A percentile compares a stretch with the other conserved stretches of the same genome.
Evolutionary conservation across 2,113 vertebrate genomes (phyloP).

Genomic region (Platysteira castanea): DNA sequence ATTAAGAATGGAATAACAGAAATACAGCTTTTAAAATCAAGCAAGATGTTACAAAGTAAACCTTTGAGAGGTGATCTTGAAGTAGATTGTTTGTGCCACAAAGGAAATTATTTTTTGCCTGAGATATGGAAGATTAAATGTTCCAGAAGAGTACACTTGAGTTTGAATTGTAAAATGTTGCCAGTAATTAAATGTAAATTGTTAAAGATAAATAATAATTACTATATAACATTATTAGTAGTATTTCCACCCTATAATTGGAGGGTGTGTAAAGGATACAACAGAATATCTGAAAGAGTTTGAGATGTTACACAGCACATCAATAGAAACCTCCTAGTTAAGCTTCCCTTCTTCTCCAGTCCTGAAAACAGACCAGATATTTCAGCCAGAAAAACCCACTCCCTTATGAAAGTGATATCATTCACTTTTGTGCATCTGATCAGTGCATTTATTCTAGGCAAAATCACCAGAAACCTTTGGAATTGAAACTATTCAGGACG

Average conservation of each 20-base stretch:
- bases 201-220: not conserved
- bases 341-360: not conserved
- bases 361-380: not conserved
- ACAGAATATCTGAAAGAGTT: not conserved
- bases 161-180: not conserved
- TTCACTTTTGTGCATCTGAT: not conserved
- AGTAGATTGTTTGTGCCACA: not conserved
- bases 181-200: not conserved
- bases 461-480: not conserved
- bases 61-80: not conserved
- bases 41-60: not conserved
- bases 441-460: not conserved
- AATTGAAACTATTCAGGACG: not conserved
- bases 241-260: not conserved
- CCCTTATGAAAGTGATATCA: not conserved
- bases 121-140: not conserved
- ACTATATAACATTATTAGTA: not conserved
- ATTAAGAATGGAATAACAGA: not conserved
- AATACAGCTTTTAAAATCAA: not conserved
- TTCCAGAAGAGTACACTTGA: not conserved
- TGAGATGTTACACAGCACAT: not conserved
- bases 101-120: not conserved
- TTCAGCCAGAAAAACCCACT: not conserved
- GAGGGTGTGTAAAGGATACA: not conserved
- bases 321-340: not conserved